A percentile compares a stretch with the other conserved stretches of the same genome.
Conservation (phyloP, 2,888 invertebrate species). For the Ichneumoninae sp. region DNA sequence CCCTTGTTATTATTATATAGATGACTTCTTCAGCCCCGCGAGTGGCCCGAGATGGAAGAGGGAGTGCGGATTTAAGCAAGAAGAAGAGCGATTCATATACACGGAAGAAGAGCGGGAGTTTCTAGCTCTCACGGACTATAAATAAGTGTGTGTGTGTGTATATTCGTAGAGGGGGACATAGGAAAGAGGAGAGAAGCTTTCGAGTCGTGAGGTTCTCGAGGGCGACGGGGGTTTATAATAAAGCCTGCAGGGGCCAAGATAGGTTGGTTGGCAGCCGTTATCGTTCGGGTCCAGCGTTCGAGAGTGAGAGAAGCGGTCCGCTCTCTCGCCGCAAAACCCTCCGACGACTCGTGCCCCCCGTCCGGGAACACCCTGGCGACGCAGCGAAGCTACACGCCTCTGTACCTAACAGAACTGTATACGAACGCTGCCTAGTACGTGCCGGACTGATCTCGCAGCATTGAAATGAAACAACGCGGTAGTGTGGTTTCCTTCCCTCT, state of each 20-base stretch:
- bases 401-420: not conserved
- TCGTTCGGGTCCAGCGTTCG: slow-evolving; percentile 82
- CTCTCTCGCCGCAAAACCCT: slow-evolving; percentile 79
- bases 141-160: slow-evolving; percentile 47
- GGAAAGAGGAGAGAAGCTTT: slow-evolving; percentile 51
- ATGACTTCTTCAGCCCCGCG: slow-evolving; percentile 13
- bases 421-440: slow-evolving; percentile 31
- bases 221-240: slow-evolving; percentile 81
- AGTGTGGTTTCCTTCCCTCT: slow-evolving; percentile 34
- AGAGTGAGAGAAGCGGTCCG: slow-evolving; percentile 50
- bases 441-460: slow-evolving; percentile 40
- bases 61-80: slow-evolving; percentile 45
- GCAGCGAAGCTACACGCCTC: slow-evolving; percentile 41
- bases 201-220: slow-evolving; percentile 64
- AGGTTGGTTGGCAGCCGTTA: slow-evolving; percentile 81
- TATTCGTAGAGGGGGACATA: slow-evolving; percentile 38
- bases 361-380: slow-evolving; percentile 53
- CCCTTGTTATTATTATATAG: slow-evolving; percentile 25
- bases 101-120: slow-evolving; percentile 18
- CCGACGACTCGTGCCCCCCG: slow-evolving; percentile 61
- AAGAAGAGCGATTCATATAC: slow-evolving; percentile 38
- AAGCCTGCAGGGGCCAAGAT: slow-evolving; percentile 83
- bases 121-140: slow-evolving; percentile 48
- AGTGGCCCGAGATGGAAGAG: not conserved
- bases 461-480: slow-evolving; percentile 60